Evolutionary conservation across 2,797 vertebrate species (phyloP), one percentile per base, ranked within the genome.

Genomic region (Micromesistius poutassou): DNA sequence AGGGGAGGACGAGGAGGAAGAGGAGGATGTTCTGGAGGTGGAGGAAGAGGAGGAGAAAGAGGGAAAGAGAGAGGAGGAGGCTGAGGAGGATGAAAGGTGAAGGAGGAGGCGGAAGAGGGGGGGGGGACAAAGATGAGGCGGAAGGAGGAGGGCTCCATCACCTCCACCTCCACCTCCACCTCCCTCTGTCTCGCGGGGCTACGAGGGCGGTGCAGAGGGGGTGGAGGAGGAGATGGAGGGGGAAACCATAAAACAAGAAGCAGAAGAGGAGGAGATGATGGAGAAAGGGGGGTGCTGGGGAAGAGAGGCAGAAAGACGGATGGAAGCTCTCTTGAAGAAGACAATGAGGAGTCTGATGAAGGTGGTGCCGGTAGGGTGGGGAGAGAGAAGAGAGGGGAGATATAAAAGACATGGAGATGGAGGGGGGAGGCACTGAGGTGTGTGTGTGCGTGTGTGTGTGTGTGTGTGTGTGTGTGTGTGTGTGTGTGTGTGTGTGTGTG

Each of bases 341-440:
- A 62, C 55, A 25, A 62, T n/a, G 55, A 62, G 46, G 46, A 55
- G 19, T 55, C 19, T 55, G 46, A 55, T 22, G 19, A 19, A 55
- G 19, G 46, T 55, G 46, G 46, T 22, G 46, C 14, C 5, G 46
- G 55, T 62, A 22, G 22, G 22, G 55, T n/a, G 5, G 55, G 55
- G 55, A 2, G 55, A 8, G n/a, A 8, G 55, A 62, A 62, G 55
- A 62, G 55, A 62, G 55, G 55, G n/a, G 55, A 62, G 5, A n/a
- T 25, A 62, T 62, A 62, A 62, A 62, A 62, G 55, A 62, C 55
- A 62, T 25, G n/a, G 55, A 62, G 55, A 62, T 62, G 55, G 55
- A 7, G n/a, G 55, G 55, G 55, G 50, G 55, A 8, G 55, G 50
- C n/a, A 25, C 22, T 25, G 55, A 62, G 22, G n/a, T 10, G 55